These are phyloP conservation scores for Mus pahari DNA, from an alignment of 2,113 vertebrate species.

Conservation along the genomic window DNA sequence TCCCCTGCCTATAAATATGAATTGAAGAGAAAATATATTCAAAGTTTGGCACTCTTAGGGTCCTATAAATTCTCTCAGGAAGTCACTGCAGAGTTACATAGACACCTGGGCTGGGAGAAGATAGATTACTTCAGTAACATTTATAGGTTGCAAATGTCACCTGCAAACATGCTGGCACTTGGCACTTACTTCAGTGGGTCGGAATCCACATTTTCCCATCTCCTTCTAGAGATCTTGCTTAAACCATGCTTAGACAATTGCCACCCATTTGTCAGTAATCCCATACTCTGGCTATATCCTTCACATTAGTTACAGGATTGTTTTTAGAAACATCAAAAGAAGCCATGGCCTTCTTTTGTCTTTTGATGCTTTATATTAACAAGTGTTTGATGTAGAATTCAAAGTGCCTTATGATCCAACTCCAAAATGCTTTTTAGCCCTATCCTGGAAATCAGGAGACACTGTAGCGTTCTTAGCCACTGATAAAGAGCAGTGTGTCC, in stretches of 20 bases:
- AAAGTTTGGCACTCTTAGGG: not conserved
- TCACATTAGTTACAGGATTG: not conserved
- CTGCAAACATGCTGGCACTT: too few species aligned
- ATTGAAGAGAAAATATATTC: not conserved
- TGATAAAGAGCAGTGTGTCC: not conserved
- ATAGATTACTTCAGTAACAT: not conserved
- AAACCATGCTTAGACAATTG: not conserved
- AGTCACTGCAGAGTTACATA: not conserved
- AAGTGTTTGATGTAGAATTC: not conserved
- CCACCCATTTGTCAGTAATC: not conserved
- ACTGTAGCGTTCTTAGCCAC: not conserved
- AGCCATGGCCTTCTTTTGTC: not conserved
- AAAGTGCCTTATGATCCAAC: not conserved
- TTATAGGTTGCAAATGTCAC: not conserved
- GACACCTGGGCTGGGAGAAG: not conserved
- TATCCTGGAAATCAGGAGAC: not conserved
- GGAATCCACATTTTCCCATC: not conserved
- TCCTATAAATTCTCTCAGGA: not conserved
- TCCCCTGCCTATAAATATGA: not conserved
- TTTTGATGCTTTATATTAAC: not conserved
- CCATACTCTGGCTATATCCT: not conserved
- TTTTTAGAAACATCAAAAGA: not conserved
- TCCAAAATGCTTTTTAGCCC: not conserved
- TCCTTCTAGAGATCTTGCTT: not conserved
- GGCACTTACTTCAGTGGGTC: not conserved